Evolutionary conservation across 2,113 vertebrate species (phyloP).

Genomic region (Rhinogobius similis): DNA sequence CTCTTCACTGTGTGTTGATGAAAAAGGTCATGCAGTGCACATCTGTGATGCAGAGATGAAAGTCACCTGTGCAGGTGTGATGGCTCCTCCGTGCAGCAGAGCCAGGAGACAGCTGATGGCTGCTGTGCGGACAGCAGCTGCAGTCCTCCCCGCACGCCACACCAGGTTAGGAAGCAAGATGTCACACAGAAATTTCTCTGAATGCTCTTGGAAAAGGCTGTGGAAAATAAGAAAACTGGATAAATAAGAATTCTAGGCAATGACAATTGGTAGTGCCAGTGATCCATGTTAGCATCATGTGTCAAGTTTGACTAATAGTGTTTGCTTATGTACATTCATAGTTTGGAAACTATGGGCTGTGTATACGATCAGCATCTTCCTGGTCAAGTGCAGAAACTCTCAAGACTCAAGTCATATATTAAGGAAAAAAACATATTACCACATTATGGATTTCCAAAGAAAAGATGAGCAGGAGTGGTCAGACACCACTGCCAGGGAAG

Average conservation of each 20-base stretch:
- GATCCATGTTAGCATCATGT: not conserved
- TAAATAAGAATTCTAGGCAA: not conserved
- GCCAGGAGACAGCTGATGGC: slow-evolving; percentile 91
- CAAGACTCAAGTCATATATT: slow-evolving; percentile 1
- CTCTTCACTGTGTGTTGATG: slow-evolving; percentile 23
- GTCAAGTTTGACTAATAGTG: not conserved
- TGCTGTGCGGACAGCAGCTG: slow-evolving; percentile 87
- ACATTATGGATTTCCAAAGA: slow-evolving; percentile 27
- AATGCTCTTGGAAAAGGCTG: slow-evolving; percentile 82
- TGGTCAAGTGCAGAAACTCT: slow-evolving; percentile 41
- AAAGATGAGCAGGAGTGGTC: slow-evolving; percentile 18
- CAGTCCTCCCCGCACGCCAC: slow-evolving; percentile 89
- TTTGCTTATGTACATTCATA: not conserved
- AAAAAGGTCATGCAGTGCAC: slow-evolving; percentile 8
- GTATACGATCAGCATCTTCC: not conserved
- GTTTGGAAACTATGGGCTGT: not conserved
- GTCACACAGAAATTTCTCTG: slow-evolving; percentile 82
- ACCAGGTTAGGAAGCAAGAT: slow-evolving; percentile 90
- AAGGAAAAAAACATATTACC: slow-evolving; percentile 45
- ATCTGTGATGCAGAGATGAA: slow-evolving; percentile 9
- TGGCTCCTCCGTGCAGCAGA: slow-evolving; percentile 77
- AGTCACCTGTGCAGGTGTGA: slow-evolving; percentile 82
- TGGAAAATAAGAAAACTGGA: not conserved
- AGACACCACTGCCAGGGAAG: slow-evolving; percentile 7
- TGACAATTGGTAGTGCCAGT: not conserved